Conservation (phyloP, 1,140 invertebrate genomes). For the Anastrepha ludens region DNA sequence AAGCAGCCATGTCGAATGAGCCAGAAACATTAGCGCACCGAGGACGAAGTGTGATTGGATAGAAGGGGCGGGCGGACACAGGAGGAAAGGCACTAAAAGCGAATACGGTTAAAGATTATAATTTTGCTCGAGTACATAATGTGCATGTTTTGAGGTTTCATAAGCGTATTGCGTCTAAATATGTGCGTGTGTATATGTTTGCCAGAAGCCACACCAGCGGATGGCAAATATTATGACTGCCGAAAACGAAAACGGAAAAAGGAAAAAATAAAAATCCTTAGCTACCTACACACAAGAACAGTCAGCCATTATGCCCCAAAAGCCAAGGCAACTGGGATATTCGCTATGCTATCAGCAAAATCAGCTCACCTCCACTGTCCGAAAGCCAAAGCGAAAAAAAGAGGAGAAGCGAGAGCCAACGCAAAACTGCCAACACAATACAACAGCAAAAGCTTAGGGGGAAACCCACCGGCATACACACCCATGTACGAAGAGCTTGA, state of each 20-base stretch:
- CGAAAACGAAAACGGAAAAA: neutral
- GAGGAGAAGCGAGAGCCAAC: neutral
- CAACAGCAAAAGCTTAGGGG: neutral
- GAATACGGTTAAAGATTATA: constrained; percentile 53
- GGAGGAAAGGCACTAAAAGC: neutral
- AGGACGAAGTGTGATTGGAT: neutral
- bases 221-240: constrained; percentile 32
- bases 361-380: constrained; percentile 7
- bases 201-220: neutral
- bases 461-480: neutral
- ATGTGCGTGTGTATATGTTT: neutral
- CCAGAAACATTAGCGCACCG: neutral
- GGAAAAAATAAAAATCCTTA: neutral
- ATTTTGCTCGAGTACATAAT: constrained; percentile 49
- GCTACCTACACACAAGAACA: constrained; percentile 8
- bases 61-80: neutral
- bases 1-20: constrained; percentile 40
- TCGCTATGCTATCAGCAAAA: constrained; percentile 27
- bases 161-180: neutral
- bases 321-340: constrained; percentile 12
- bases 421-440: neutral
- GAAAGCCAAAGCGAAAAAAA: constrained; percentile 35
- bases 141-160: constrained; percentile 12
- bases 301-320: neutral
- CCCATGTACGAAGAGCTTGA: neutral